These are phyloP conservation scores for Priapulus caudatus DNA, from an alignment of 2,888 invertebrate genomes.

Conservation along the genomic window DNA sequence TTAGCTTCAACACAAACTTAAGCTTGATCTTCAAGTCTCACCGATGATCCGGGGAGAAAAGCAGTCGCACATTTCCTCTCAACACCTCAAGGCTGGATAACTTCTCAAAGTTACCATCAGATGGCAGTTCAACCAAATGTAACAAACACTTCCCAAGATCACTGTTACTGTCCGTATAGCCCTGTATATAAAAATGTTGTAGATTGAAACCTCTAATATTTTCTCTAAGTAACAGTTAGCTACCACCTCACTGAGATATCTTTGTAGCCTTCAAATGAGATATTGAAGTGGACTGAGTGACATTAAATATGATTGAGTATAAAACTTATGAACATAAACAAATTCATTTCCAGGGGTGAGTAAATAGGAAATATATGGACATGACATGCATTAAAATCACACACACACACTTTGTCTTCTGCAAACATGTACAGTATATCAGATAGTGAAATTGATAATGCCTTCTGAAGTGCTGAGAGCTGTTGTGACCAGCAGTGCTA, in stretches of 20 bases:
- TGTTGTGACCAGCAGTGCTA: too few relatives aligned
- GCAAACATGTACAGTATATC: too few relatives aligned
- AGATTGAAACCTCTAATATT: too few relatives aligned
- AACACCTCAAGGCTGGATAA: neutral
- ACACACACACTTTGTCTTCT: too few relatives aligned
- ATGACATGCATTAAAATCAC: neutral
- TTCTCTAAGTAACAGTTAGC: too few relatives aligned
- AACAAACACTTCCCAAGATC: neutral
- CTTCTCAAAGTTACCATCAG: neutral
- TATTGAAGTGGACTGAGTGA: too few relatives aligned
- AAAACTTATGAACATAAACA: neutral
- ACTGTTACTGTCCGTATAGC: slow-evolving; percentile 1
- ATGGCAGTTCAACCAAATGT: neutral
- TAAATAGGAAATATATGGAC: neutral
- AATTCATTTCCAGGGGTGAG: neutral
- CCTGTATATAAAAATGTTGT: neutral
- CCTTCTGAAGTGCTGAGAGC: too few relatives aligned
- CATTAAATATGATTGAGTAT: neutral
- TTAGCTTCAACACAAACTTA: too few relatives aligned
- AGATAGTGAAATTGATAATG: too few relatives aligned
- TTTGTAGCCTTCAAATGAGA: too few relatives aligned
- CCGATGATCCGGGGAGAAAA: neutral
- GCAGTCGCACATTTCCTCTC: neutral
- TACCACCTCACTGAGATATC: too few relatives aligned
- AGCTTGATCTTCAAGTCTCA: neutral